phyloP scores from a whole-genome alignment of 2,888 invertebrate genomes.

The Rhorus exstirpatorius region DNA sequence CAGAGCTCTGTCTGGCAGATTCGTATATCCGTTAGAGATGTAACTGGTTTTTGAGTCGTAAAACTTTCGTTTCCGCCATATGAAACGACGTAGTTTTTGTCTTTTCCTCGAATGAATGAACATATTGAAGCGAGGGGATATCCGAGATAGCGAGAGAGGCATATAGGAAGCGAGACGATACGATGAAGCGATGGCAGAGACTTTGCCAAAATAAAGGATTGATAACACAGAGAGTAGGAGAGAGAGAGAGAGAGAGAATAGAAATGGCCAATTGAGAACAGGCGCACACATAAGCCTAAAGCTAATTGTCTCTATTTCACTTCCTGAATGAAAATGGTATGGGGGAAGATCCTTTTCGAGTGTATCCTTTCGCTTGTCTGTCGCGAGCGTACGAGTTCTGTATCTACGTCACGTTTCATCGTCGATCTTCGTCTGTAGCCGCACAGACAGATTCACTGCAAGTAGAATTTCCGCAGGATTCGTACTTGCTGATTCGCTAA shows the following conservation, averaged over 20 bases:
- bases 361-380: constrained; percentile 21
- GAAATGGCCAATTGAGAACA: constrained; percentile 62
- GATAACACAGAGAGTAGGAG: constrained; percentile 29
- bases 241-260: too few relatives aligned
- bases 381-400: constrained; percentile 30
- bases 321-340: constrained; percentile 17
- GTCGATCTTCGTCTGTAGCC: constrained; percentile 40
- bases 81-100: too few relatives aligned
- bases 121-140: background rate
- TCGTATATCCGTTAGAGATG: too few relatives aligned
- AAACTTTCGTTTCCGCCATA: too few relatives aligned
- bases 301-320: constrained; percentile 45
- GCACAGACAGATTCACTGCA: constrained; percentile 8
- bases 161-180: constrained; percentile 22
- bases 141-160: too few relatives aligned
- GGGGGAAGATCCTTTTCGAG: background rate
- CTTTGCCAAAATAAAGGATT: constrained; percentile 20
- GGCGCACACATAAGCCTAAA: background rate
- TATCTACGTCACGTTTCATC: constrained; percentile 53
- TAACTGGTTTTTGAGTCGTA: too few relatives aligned
- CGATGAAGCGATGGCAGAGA: constrained; percentile 13
- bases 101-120: too few relatives aligned
- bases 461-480: constrained; percentile 29
- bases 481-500: constrained; percentile 47
- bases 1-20: too few relatives aligned